These are phyloP conservation scores for Platycercus adscitus DNA, from an alignment of 2,113 vertebrate species.

Conservation along the genomic window DNA sequence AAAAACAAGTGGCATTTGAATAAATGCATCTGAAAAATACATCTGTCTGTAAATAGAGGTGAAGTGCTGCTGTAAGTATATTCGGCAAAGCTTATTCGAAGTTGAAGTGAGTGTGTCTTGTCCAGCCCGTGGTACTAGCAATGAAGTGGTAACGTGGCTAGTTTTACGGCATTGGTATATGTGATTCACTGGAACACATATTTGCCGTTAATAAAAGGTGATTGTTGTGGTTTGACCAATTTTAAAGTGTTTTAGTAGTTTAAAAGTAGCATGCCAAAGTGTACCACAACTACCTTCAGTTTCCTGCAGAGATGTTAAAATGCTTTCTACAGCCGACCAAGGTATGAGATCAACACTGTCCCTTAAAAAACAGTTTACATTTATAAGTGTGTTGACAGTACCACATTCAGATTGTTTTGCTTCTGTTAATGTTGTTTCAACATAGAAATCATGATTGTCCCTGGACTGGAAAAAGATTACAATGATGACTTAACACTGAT, in stretches of 20 bases:
- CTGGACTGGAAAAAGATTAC: not conserved
- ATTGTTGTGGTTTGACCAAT: not conserved
- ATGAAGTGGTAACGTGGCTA: not conserved
- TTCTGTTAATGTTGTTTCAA: not conserved
- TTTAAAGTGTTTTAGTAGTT: not conserved
- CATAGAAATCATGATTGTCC: not conserved
- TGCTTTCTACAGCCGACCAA: not conserved
- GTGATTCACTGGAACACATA: not conserved
- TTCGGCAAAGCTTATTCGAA: not conserved
- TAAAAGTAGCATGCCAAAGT: not conserved
- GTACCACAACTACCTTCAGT: not conserved
- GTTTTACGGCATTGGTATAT: accelerated
- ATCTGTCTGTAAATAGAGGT: not conserved
- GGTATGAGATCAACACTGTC: not conserved
- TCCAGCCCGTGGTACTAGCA: not conserved
- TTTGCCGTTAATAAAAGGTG: not conserved
- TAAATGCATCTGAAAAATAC: not conserved
- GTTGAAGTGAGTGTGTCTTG: not conserved
- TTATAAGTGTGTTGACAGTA: not conserved
- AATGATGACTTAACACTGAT: not conserved
- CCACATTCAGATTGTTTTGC: not conserved
- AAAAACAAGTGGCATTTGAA: not conserved
- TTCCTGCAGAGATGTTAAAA: not conserved
- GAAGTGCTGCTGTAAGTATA: not conserved
- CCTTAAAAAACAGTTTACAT: not conserved